Evolutionary conservation across 1,140 invertebrate genomes (phyloP), one percentile per base, ranked within the genome.

Genomic region (Nymphalis io): DNA sequence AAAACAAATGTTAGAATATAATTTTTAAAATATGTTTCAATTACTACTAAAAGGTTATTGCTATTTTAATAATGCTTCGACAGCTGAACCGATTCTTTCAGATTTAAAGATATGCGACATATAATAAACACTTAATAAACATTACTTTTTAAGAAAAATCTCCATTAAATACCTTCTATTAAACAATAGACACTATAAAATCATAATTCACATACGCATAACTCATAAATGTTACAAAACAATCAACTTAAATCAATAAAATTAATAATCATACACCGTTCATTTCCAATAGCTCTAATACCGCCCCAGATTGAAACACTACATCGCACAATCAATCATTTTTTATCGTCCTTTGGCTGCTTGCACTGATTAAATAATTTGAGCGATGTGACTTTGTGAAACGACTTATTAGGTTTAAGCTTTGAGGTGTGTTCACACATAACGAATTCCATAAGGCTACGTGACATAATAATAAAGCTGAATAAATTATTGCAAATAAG

Each of bases 331-430:
- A 90, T 90, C 88, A 84, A 90, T 90, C 88, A 90, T 84, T 70
- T 72, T 78, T 84, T 88, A 90, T 88, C 88, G 78, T 85, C 76
- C 72, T 51, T 51, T 51, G 18, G 46, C 46, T 87, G 86, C 86
- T 55, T 82, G 86, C 85, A 79, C 80, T 85, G 85, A 88, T 90
- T 87, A 90, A 90, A 88, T 87, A 88, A 88, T 88, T 85, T 82
- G 79, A 68, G 68, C 68, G 80, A 80, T 78, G 80, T 83, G 79
- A 80, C 51, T 80, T 85, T 84, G 87, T 87, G 86, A 90, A 90
- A 84, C 75, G 78, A 81, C 76, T 72, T 71, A 63, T 71, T 23
- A 33, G 27, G 27, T 33, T 33, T 33, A 33, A 33, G 10, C 27
- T n/a, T 73, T 76, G 69, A 78, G 53, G 78, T 57, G 63, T 21